phyloP scores from a whole-genome alignment of 2,113 vertebrate species.

The Okapia johnstoni region DNA sequence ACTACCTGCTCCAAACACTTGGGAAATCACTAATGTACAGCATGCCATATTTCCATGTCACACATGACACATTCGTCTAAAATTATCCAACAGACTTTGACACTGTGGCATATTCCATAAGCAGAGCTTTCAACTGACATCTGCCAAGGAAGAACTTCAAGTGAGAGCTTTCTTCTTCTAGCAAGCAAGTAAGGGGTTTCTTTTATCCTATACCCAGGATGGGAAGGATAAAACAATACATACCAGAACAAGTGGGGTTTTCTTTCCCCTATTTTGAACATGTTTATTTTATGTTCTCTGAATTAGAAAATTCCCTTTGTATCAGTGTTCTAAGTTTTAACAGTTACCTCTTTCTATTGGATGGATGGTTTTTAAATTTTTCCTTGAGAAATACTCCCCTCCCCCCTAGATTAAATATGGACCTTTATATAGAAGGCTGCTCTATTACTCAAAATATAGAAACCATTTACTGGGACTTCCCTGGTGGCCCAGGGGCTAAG shows the following conservation, averaged over 20 bases:
- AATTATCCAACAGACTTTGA: conserved; percentile 94
- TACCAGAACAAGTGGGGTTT: conserved; percentile 67
- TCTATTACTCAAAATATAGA: neutral
- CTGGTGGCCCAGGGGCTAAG: neutral
- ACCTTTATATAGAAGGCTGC: neutral
- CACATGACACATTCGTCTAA: conserved; percentile 91
- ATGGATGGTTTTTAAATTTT: conserved; percentile 30
- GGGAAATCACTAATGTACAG: conserved; percentile 95
- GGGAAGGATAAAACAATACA: conserved; percentile 83
- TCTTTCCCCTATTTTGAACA: conserved; percentile 77
- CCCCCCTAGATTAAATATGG: neutral
- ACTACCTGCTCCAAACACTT: conserved; percentile 89
- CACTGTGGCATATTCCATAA: conserved; percentile 84
- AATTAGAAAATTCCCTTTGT: conserved; percentile 75
- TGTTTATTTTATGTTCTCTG: conserved; percentile 80
- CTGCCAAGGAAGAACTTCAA: conserved; percentile 84
- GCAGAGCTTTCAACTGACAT: conserved; percentile 88
- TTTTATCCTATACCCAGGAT: conserved; percentile 89
- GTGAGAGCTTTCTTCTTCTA: conserved; percentile 84
- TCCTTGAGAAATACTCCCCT: conserved; percentile 60
- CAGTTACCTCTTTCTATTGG: conserved; percentile 54
- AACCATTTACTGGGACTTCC: neutral
- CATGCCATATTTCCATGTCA: conserved; percentile 90
- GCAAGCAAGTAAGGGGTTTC: conserved; percentile 82
- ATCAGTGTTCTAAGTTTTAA: conserved; percentile 48